Percentiles rank a stretch among this genome's conserved stretches.
Conservation (phyloP, 2,113 vertebrate genomes). For the Micronisus gabar region DNA sequence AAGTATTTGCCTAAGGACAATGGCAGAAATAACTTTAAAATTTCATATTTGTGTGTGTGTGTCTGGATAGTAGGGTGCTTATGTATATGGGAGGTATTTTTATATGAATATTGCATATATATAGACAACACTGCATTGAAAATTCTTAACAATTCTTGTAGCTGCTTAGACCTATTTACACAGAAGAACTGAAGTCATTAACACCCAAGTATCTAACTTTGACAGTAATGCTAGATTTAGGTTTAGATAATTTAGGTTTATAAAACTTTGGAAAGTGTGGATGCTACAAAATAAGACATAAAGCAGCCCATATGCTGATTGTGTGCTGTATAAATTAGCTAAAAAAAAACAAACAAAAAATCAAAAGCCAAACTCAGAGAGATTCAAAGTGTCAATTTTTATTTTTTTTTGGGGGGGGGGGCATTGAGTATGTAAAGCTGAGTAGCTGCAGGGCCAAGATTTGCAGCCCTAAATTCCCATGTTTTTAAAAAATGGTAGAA, state of each 20-base stretch:
- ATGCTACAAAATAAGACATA: not conserved
- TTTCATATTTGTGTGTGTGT: not conserved
- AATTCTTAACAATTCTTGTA: not conserved
- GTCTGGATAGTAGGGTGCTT: not conserved
- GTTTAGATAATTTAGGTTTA: not conserved
- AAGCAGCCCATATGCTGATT: not conserved
- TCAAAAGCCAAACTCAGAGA: not conserved
- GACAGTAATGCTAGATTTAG: not conserved
- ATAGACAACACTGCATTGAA: not conserved
- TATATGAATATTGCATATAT: not conserved
- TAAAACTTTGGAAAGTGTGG: not conserved
- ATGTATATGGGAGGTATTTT: not conserved
- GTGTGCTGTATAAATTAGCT: not conserved
- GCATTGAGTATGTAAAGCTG: not conserved
- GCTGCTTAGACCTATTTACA: not conserved
- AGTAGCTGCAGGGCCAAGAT: not conserved
- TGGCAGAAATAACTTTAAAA: not conserved
- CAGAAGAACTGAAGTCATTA: not conserved
- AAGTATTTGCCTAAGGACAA: not conserved
- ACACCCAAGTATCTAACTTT: not conserved
- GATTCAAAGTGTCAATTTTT: not conserved
- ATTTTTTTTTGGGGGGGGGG: too few species aligned
- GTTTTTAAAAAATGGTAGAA: not conserved
- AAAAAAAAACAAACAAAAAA: not conserved
- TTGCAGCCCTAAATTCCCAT: not conserved